A percentile compares a stretch with the other conserved stretches of the same genome.
These are phyloP conservation scores for Pelodytes ibericus DNA, from an alignment of 2,797 vertebrate species.

Conservation along the genomic window DNA sequence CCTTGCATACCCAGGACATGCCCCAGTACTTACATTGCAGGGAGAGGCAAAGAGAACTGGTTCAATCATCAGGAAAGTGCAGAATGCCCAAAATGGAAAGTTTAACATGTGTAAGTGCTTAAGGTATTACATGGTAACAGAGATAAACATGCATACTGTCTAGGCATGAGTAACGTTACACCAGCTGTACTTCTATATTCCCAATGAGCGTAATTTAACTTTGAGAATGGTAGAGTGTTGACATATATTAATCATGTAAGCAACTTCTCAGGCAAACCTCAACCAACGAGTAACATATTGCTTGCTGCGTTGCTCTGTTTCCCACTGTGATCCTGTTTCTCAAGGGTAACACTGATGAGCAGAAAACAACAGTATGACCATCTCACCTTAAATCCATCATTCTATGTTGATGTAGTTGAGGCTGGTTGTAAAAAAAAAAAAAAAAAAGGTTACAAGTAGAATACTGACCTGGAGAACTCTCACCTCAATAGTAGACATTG, in stretches of 20 bases:
- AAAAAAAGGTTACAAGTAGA: no score
- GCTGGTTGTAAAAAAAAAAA: no score
- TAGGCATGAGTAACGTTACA: background rate
- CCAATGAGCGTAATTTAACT: background rate
- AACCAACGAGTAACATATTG: background rate
- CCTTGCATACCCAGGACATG: no score
- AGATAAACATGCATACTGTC: background rate
- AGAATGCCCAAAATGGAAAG: no score
- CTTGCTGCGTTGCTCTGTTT: background rate
- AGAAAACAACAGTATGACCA: background rate
- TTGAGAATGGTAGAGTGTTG: background rate
- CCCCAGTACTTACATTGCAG: no score
- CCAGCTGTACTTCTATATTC: background rate
- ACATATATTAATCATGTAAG: background rate
- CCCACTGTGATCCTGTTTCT: background rate
- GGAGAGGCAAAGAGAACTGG: no score
- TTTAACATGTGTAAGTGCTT: no score
- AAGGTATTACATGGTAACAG: background rate
- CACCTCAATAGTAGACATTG: no score
- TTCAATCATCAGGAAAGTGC: no score
- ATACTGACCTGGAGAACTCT: no score
- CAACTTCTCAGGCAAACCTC: background rate
- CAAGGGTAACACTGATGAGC: background rate
- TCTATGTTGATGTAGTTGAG: background rate
- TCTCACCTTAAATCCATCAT: background rate